A percentile compares a stretch with the other conserved stretches of the same genome.
These are phyloP conservation scores for Cephus pygmeus DNA, from an alignment of 2,888 invertebrate species.

Conservation along the genomic window DNA sequence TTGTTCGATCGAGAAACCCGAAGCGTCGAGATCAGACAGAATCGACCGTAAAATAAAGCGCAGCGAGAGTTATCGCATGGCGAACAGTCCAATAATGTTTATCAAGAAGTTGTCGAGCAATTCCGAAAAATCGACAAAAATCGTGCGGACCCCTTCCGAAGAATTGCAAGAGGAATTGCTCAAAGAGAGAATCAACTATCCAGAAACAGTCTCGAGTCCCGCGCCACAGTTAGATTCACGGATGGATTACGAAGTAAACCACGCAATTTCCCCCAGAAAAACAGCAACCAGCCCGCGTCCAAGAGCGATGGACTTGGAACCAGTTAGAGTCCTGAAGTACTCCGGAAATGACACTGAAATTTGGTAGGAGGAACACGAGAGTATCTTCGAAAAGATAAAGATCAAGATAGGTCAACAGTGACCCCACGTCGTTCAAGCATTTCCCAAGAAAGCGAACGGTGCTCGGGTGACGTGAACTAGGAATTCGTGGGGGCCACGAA, in stretches of 20 bases:
- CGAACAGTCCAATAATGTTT: conserved; percentile 78
- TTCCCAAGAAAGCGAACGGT: not conserved
- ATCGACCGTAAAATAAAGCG: conserved; percentile 74
- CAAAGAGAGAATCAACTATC: conserved; percentile 78
- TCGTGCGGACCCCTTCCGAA: conserved; percentile 60
- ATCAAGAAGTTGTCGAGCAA: conserved; percentile 68
- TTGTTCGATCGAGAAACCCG: conserved; percentile 18
- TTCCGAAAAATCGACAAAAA: conserved; percentile 41
- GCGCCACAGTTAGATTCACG: conserved; percentile 53
- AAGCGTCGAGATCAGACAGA: conserved; percentile 18
- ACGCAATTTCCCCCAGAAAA: conserved; percentile 20
- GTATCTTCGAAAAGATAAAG: not conserved
- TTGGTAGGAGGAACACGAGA: conserved; percentile 69
- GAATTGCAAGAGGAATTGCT: conserved; percentile 67
- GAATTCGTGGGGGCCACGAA: not conserved
- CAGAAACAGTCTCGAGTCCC: conserved; percentile 71
- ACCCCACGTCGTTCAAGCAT: not conserved
- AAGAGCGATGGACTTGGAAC: conserved; percentile 73
- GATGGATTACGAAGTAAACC: conserved; percentile 62
- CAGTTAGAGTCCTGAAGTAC: conserved; percentile 75
- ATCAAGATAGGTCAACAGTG: not conserved
- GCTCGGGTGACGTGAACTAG: not conserved
- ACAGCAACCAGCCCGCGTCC: conserved; percentile 71
- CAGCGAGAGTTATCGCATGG: conserved; percentile 86
- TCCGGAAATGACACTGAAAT: conserved; percentile 79